Base-by-base conservation (phyloP, 2,113 vertebrate species). In the Sialia sialis region DNA sequence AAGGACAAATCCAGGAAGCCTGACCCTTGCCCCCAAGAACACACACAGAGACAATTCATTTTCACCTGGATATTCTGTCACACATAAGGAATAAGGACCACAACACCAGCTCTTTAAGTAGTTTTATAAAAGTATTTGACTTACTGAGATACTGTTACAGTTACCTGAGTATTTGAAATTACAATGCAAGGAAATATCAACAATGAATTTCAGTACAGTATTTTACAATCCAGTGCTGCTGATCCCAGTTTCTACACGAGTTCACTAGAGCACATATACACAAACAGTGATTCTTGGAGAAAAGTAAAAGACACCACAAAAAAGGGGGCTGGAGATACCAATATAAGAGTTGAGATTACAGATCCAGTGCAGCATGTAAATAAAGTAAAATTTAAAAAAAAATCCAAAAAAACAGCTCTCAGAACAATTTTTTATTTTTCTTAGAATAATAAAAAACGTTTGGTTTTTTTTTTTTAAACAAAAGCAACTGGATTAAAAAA, bases 121-220 rank as follows among this genome's bases (percentile, higher is more conserved):
- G 94, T 93, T 97, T 98, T 97, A 96, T 97, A 97, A 97, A 97
- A 98, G 95, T 96, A 96, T 94, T 96, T 97, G 95, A 96, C 93
- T 97, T 94, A 62, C 74, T 96, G 90, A 97, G 93, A 92, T 95
- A 95, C 89, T 95, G 96, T 96, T 95, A 96, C 95, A 97, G 93
- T 97, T 97, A 98, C 97, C 97, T 97, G 97, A 97, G 97, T 95
- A 97, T 97, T 89, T 94, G 84, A 97, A 98, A 94, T 97, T 96
- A 97, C 95, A 98, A 93, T 94, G 78, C 93, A 96, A 97, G 96
- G 94, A 97, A 95, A 95, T 95, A 69, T 96, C 32, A 41, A 97
- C 92, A 97, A 97, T 87, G 90, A 95, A 95, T 96, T 95, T 94
- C 90, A 96, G 87, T 97, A 97, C 74, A 97, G 78, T 97, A 95